Evolutionary conservation across 2,888 invertebrate species (phyloP).

Genomic region (Epiblema foenella): DNA sequence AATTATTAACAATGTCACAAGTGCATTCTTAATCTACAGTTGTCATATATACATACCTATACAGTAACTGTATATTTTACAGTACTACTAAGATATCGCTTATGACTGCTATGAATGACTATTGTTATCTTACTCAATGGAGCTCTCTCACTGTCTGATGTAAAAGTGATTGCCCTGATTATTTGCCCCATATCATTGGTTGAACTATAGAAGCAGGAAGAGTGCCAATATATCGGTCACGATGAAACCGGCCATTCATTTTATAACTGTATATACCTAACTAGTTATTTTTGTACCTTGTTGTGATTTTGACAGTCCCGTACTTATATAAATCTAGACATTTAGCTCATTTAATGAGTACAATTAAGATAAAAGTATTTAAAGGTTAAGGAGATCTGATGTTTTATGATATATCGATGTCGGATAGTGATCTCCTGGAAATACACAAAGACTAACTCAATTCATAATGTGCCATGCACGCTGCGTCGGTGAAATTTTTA

Average conservation of each 20-base stretch:
- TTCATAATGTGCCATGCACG: constrained; percentile 70
- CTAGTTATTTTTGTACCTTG: neutral
- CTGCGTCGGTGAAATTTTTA: constrained; percentile 64
- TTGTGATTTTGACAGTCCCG: neutral
- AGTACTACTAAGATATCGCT: neutral
- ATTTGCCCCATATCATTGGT: constrained; percentile 15
- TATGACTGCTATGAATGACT: constrained; percentile 15
- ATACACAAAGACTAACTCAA: constrained; percentile 65
- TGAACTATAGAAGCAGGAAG: constrained; percentile 17
- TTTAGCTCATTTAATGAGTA: neutral
- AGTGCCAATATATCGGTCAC: constrained; percentile 23
- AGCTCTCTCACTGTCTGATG: neutral
- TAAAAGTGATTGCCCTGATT: constrained; percentile 17
- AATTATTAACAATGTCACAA: neutral
- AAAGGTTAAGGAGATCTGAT: neutral
- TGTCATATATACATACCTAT: constrained; percentile 15
- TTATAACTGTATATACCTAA: too few relatives aligned
- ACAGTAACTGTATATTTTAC: neutral
- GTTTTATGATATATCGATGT: neutral
- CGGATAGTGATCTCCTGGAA: constrained; percentile 31
- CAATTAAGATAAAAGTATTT: neutral
- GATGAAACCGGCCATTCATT: neutral
- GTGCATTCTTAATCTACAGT: constrained; percentile 7
- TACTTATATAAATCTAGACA: neutral
- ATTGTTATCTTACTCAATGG: constrained; percentile 1